phyloP scores from a whole-genome alignment of 2,797 vertebrate genomes.

The Scyliorhinus canicula region DNA sequence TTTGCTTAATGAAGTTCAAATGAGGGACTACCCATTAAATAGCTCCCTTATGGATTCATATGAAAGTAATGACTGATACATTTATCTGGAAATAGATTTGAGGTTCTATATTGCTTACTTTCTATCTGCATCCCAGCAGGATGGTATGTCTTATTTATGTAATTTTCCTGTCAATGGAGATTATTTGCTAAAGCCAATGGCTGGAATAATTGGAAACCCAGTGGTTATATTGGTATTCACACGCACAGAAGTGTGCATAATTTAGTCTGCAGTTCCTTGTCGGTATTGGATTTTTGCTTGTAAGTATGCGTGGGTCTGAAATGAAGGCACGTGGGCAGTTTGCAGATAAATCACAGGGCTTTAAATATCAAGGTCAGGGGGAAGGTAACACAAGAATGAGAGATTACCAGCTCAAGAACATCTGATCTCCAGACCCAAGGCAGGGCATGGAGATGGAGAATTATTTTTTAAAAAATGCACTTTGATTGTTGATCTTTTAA shows the following conservation, averaged over 20 bases:
- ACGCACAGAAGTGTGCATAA: constrained; percentile 49
- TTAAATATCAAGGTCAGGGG: constrained; percentile 44
- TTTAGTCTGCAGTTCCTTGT: constrained; percentile 48
- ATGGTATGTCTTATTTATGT: constrained; percentile 36
- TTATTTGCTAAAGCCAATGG: constrained; percentile 49
- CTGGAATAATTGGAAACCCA: constrained; percentile 47
- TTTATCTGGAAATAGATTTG: not conserved
- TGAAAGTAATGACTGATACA: not conserved
- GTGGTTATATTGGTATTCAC: constrained; percentile 43
- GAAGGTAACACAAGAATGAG: constrained; percentile 42
- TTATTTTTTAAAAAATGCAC: not conserved
- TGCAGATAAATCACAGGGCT: constrained; percentile 45
- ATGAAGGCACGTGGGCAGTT: constrained; percentile 43
- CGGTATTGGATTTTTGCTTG: constrained; percentile 50
- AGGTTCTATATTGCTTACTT: not conserved
- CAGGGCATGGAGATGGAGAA: not conserved
- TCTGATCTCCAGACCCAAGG: not conserved
- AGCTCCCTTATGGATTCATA: not conserved
- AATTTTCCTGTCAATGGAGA: constrained; percentile 41
- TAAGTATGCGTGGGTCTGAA: constrained; percentile 33
- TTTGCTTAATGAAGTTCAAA: not conserved
- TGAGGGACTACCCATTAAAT: not conserved
- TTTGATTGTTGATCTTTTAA: constrained; percentile 24
- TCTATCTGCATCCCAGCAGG: not conserved
- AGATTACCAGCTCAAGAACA: constrained; percentile 1